Conservation (phyloP, 2,797 vertebrate genomes). For the Somateria mollissima region DNA sequence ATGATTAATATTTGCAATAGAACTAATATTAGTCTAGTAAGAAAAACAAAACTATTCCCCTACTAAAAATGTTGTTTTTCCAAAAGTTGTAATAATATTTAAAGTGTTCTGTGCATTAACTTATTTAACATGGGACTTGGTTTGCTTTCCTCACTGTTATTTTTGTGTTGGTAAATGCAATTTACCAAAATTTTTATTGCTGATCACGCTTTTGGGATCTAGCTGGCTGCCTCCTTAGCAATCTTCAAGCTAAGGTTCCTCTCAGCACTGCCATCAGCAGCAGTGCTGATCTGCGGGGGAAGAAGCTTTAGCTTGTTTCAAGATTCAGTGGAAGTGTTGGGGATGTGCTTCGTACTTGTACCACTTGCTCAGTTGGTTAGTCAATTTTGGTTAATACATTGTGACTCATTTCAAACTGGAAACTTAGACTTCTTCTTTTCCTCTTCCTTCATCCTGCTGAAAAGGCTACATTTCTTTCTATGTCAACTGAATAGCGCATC, state of each 20-base stretch:
- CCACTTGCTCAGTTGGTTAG: not conserved
- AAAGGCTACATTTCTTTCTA: not conserved
- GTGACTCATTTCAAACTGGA: not conserved
- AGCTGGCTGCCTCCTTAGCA: not conserved
- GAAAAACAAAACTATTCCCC: not conserved
- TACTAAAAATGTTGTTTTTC: not conserved
- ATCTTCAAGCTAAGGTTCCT: not conserved
- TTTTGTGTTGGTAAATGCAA: not conserved
- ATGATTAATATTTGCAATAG: not conserved
- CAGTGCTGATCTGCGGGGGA: not conserved
- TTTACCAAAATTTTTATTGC: not conserved
- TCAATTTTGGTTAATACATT: not conserved
- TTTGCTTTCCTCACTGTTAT: not conserved
- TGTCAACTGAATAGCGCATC: not conserved
- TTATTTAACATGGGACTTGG: not conserved
- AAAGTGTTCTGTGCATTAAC: not conserved
- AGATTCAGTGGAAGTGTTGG: not conserved
- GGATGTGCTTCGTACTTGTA: rapidly evolving
- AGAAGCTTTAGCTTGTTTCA: not conserved
- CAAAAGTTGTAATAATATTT: not conserved
- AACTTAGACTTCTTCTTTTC: not conserved
- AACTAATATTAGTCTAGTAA: not conserved
- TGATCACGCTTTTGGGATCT: not conserved
- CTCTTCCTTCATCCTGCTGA: not conserved
- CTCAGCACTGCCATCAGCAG: not conserved